Evolutionary conservation across 2,113 vertebrate genomes (phyloP).

Genomic region (Triplophysa tibetana): DNA sequence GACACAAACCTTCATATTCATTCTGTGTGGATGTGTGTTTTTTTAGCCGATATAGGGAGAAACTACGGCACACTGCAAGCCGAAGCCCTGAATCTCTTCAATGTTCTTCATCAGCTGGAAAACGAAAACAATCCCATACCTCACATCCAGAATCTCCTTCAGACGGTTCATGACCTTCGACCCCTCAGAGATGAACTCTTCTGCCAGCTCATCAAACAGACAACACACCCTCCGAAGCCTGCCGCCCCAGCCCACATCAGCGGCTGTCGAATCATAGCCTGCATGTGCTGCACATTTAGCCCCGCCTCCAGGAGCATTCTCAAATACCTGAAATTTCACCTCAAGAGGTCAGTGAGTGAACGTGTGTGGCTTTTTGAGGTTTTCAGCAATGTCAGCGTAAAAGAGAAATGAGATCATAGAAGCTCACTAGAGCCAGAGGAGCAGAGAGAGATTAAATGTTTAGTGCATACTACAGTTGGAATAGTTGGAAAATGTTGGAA

Average conservation of each 20-base stretch:
- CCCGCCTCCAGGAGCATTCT: constrained; percentile 85
- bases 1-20: not conserved
- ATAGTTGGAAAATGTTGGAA: too few species aligned
- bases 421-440: too few species aligned
- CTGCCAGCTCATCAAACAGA: constrained; percentile 97
- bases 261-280: constrained; percentile 88
- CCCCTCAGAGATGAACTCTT: constrained; percentile 92
- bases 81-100: constrained; percentile 92
- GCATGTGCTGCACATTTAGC: constrained; percentile 87
- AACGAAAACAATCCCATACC: constrained; percentile 84
- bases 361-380: not conserved
- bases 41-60: constrained; percentile 66
- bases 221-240: constrained; percentile 80
- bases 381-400: too few species aligned
- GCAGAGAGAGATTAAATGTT: too few species aligned
- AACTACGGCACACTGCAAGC: constrained; percentile 90
- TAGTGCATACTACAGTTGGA: too few species aligned
- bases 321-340: constrained; percentile 93
- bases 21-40: not conserved
- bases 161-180: constrained; percentile 88
- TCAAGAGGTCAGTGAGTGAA: constrained; percentile 80
- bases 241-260: constrained; percentile 81
- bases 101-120: constrained; percentile 91
- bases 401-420: too few species aligned
- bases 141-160: constrained; percentile 89